Base-by-base conservation (phyloP, 2,888 invertebrate genomes). In the Calliopum simillimum region DNA sequence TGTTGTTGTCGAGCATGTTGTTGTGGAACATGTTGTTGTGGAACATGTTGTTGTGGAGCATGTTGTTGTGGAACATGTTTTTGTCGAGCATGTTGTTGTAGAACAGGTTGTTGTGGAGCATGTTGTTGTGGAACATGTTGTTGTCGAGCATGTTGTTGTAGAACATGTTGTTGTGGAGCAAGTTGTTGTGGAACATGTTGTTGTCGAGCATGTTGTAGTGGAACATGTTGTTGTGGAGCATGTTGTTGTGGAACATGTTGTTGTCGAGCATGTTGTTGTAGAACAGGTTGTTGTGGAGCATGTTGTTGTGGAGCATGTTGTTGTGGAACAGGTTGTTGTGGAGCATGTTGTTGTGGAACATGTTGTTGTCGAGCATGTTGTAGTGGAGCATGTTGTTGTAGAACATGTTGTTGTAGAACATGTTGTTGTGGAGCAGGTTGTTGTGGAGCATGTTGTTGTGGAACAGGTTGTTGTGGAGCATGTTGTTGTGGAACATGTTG, bases 221-320 rank as follows among this genome's bases (percentile, higher is more conserved):
- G 59, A 41, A 43, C 59, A 4, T 8, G 59, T 41, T 44, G 61
- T 61, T 21, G 61, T 61, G 43, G 61, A 43, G 3, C 44, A 44
- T 3, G 61, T 41, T 5, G 44, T 44, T 43, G 61, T 61, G 19
- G 62, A 16, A 53, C 53, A 53, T 1, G 53, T 23, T 41, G 25
- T 41, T 1, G 47, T 62, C 14, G 47, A 14, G 12, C 62, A 62
- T 6, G 47, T 19, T 23, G 62, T 62, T 23, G 62, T 62, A 21
- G 59, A 3, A 19, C 19, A 16, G 14, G 47, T 62, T 16, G 62
- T 46, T 2, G 43, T 43, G n/a, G 62, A 8, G 2, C 19, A 6
- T 14, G 25, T 25, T 46, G 62, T 46, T 4, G 62, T 62, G 4
- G 62, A 25, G 23, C 62, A 43, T 13, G 62, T 62, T 47, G 62